These are phyloP conservation scores for Urocynchramus pylzowi DNA, from an alignment of 2,113 vertebrate species.

Conservation along the genomic window DNA sequence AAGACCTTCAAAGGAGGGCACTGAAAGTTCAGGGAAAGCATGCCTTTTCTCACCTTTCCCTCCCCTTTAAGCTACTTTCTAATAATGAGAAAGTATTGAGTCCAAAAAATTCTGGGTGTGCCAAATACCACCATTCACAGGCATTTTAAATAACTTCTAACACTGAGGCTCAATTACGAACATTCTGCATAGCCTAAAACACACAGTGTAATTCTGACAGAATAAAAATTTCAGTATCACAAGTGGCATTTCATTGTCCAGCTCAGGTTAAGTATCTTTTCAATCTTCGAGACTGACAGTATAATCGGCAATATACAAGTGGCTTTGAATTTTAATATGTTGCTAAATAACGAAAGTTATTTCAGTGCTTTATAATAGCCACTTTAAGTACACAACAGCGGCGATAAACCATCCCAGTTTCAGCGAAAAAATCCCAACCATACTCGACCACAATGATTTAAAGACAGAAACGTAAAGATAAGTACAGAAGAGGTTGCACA, in stretches of 20 bases:
- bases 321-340: neutral
- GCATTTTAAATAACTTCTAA: neutral
- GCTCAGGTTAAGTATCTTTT: neutral
- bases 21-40: neutral
- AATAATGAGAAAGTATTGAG: neutral
- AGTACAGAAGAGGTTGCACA: neutral
- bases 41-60: neutral
- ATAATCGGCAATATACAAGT: neutral
- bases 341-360: neutral
- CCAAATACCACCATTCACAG: neutral
- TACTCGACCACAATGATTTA: neutral
- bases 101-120: neutral
- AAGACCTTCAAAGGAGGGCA: neutral
- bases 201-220: accelerated
- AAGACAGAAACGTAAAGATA: neutral
- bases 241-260: neutral
- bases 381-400: neutral
- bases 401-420: neutral
- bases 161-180: neutral
- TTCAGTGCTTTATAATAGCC: neutral
- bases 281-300: neutral
- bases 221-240: neutral
- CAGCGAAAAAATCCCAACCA: neutral
- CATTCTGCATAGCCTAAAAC: neutral
- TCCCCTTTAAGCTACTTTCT: neutral